Base-by-base conservation (phyloP, 2,113 vertebrate species). In the Erythrocercus mccallii region DNA sequence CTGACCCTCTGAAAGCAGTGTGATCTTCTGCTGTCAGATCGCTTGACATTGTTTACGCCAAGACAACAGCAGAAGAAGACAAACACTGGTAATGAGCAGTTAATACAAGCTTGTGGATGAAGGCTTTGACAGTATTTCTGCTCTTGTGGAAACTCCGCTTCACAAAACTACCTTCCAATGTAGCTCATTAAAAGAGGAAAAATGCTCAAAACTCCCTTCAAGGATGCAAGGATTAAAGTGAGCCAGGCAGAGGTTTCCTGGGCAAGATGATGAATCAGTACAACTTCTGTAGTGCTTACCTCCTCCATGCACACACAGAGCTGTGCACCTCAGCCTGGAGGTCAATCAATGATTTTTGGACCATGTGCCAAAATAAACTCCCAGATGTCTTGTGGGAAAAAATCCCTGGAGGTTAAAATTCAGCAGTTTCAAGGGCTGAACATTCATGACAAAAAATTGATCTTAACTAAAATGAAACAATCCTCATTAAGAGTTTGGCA, bases 391-490 rank as follows among this genome's bases (percentile, higher is more conserved):
- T 48, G 18, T 1, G 21, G 77, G 54, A 61, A 51, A 57, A 95
- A 91, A 76, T 50, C 64, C 69, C 42, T 45, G 45, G 45, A 80
- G 61, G 69, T 82, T 86, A 82, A 60, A 79, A 85, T 80, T 71
- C 77, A 70, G 76, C 35, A 79, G 28, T 87, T 85, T 82, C 71
- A 93, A 87, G 22, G 31, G 37, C 9, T 81, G 31, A 87, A 80
- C 16, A 80, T 47, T 28, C 66, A 64, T 23, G 33, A 45, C 11
- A 93, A 86, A 92, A 94, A 76, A 86, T 51, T 64, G 35, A 90
- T 93, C 42, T 80, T 83, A 77, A 95, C 95, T 90, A 96, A 97
- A 93, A 83, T 58, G 50, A 76, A 94, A 71, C 81, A 91, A 96
- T 90, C 25, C 24, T 60, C 64, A 54, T 74, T 35, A 87, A 94